Evolutionary conservation across 2,113 vertebrate species (phyloP), one percentile per base, ranked within the genome.

Genomic region (Phyllopteryx taeniolatus): DNA sequence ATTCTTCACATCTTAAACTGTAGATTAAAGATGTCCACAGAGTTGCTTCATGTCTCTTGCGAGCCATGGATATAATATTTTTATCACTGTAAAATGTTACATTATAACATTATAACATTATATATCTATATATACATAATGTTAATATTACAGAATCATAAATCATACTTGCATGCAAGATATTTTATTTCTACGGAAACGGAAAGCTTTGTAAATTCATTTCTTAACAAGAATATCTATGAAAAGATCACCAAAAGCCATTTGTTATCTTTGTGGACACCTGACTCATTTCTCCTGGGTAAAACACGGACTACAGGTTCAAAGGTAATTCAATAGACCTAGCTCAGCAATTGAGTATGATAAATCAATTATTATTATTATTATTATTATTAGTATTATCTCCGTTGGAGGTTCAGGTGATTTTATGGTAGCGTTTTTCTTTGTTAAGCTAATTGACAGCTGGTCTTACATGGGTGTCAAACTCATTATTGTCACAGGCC

Each of bases 41-140:
- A 70, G 49, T 20, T 27, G 27, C 1, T 5, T 59, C 46, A 62
- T 57, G 31, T 35, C 27, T 35, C 20, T 67, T 67, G 39, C 49
- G 17, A 64, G 31, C 60, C 22, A 27, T 11, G 22, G 27, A 51
- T 47, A 22, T 67, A 51, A 49, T 72, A 42, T 67, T 59, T 68
- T 15, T 10, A 20, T 46, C 65, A 43, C 47, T 15, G 67, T 51
- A 9, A 71, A 20, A 42, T n/a, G 5, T 27, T 72, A 35, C 59
- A 61, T 61, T 27, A 27, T 27, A 27, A 27, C 27, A 27, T 27
- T 27, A 1, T 27, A 27, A 27, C 27, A 27, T 27, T 27, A 27
- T 27, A 27, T 27, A 27, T 27, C 27, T 27, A 27, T 27, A 27
- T 27, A 27, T 27, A 27, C 27, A 27, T 27, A 27, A 27, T 27